phyloP scores from a whole-genome alignment of 1,140 invertebrate genomes.

The silkworm (Bombyx mori) region ASM3026992v2 NC_085110.1:7233501-7234000 shows the following conservation, averaged over 20 bases:
- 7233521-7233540: no score
- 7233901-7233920: conserved; percentile 69
- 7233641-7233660: no score
- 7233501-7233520: no score
- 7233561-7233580: no score
- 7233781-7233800: conserved; percentile 25
- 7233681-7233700: no score
- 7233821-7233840: conserved; percentile 48
- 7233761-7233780: conserved; percentile 28
- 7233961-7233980: conserved; percentile 71
- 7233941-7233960: conserved; percentile 58
- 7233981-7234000: conserved; percentile 68
- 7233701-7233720: not conserved
- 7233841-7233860: conserved; percentile 51
- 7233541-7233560: no score
- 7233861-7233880: conserved; percentile 58
- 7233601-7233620: no score
- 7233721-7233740: conserved; percentile 30
- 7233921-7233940: conserved; percentile 55
- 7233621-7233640: no score
- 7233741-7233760: conserved; percentile 18
- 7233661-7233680: no score
- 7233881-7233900: conserved; percentile 66
- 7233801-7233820: conserved; percentile 15
- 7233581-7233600: no score